Evolutionary conservation across 2,113 vertebrate species (phyloP).

Genomic region (Ameiurus melas): DNA sequence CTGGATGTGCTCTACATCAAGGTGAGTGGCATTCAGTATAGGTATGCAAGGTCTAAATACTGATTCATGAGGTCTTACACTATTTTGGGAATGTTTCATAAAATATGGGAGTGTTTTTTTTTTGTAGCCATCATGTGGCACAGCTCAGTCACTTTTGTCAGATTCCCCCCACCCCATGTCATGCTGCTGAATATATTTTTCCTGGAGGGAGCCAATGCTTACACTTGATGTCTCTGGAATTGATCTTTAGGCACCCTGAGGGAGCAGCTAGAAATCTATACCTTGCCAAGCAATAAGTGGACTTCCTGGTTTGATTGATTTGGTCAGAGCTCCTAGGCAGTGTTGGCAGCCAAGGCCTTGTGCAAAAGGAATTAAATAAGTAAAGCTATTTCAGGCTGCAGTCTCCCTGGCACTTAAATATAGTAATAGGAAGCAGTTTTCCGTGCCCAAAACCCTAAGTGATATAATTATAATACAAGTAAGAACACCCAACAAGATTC

Average conservation of each 20-base stretch:
- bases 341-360: conserved; percentile 30
- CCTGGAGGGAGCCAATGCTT: not conserved
- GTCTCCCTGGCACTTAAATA: not conserved
- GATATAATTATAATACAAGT: conserved; percentile 1
- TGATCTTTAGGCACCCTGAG: conserved; percentile 50
- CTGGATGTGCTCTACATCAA: too few species aligned
- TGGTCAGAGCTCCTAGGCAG: conserved; percentile 26
- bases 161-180: not conserved
- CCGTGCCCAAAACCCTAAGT: not conserved
- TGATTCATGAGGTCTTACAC: conserved; percentile 24
- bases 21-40: not conserved
- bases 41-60: conserved; percentile 26
- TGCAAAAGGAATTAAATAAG: conserved; percentile 21
- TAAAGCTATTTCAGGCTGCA: conserved; percentile 22
- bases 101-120: conserved; percentile 7
- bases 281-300: conserved; percentile 50
- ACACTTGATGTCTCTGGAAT: conserved; percentile 34
- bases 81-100: conserved; percentile 24
- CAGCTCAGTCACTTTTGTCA: conserved; percentile 47
- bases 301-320: conserved; percentile 58
- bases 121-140: conserved; percentile 21
- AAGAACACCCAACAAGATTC: not conserved
- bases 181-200: not conserved
- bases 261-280: conserved; percentile 53
- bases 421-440: not conserved